A percentile compares a stretch with the other conserved stretches of the same genome.
These are phyloP conservation scores for Caloenas nicobarica DNA, from an alignment of 2,113 vertebrate genomes.

Conservation along the genomic window DNA sequence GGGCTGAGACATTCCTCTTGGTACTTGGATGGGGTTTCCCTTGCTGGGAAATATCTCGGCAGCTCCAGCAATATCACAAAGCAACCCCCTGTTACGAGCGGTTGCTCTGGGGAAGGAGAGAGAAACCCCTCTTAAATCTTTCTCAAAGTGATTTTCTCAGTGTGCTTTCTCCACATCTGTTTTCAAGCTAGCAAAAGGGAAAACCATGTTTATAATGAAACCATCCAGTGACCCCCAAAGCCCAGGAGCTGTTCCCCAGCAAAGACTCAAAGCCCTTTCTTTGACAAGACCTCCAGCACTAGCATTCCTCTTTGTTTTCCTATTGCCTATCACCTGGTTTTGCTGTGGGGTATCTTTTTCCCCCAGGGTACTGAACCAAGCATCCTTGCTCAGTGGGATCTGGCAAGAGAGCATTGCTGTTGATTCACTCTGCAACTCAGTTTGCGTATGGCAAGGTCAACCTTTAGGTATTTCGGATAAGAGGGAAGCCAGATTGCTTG, in stretches of 20 bases:
- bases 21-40: background rate
- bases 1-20: background rate
- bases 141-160: background rate
- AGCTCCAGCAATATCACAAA: background rate
- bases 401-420: background rate
- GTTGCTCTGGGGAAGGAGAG: background rate
- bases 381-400: background rate
- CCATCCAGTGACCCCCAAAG: background rate
- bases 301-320: background rate
- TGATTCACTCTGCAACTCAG: background rate
- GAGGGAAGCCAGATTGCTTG: background rate
- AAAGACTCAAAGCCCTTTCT: background rate
- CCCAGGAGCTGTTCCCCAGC: background rate
- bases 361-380: fast-evolving
- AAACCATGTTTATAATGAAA: background rate
- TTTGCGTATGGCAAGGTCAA: background rate
- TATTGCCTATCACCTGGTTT: background rate
- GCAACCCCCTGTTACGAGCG: background rate
- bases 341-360: background rate
- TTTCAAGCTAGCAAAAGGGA: background rate
- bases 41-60: background rate
- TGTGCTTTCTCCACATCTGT: background rate
- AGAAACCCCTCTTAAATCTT: background rate
- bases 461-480: background rate
- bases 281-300: background rate